Percentiles rank a stretch among this genome's conserved stretches.
Evolutionary conservation across 2,888 invertebrate species (phyloP).

Genomic region (Apamea crenata): DNA sequence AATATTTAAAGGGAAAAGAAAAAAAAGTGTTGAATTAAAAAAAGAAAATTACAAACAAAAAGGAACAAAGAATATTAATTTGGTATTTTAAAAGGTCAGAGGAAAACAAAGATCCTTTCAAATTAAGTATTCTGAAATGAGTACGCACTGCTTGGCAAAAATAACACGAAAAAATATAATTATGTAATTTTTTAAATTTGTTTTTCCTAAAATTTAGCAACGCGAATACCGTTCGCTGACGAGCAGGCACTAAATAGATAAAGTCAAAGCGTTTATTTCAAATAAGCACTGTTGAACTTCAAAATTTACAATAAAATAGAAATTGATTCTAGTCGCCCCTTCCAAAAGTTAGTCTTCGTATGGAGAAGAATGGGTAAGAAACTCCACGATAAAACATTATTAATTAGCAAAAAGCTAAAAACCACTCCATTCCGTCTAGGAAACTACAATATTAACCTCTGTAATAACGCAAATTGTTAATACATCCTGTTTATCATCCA

Average conservation of each 20-base stretch:
- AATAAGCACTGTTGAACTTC: not conserved
- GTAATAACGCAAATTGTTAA: conserved; percentile 33
- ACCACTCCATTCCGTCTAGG: conserved; percentile 1
- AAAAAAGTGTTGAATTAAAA: not conserved
- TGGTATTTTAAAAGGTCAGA: not conserved
- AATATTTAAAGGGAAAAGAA: not conserved
- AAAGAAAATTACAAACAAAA: conserved; percentile 24
- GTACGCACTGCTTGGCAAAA: not conserved
- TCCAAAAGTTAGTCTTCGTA: not conserved
- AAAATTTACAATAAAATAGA: not conserved
- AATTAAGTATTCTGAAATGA: conserved; percentile 12
- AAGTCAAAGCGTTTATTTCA: not conserved
- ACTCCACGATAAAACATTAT: not conserved
- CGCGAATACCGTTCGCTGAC: not conserved
- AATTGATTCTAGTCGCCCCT: not conserved
- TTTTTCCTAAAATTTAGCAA: not conserved
- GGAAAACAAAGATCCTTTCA: conserved; percentile 17
- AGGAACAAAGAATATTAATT: conserved; percentile 19
- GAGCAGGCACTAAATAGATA: not conserved
- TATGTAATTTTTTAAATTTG: not conserved
- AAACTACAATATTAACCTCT: conserved; percentile 13
- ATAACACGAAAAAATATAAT: not conserved
- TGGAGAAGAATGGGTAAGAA: not conserved
- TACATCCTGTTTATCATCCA: conserved; percentile 48
- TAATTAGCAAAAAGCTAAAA: conserved; percentile 17